These are phyloP conservation scores for Megalops atlanticus DNA, from an alignment of 2,113 vertebrate genomes.

Conservation along the genomic window DNA sequence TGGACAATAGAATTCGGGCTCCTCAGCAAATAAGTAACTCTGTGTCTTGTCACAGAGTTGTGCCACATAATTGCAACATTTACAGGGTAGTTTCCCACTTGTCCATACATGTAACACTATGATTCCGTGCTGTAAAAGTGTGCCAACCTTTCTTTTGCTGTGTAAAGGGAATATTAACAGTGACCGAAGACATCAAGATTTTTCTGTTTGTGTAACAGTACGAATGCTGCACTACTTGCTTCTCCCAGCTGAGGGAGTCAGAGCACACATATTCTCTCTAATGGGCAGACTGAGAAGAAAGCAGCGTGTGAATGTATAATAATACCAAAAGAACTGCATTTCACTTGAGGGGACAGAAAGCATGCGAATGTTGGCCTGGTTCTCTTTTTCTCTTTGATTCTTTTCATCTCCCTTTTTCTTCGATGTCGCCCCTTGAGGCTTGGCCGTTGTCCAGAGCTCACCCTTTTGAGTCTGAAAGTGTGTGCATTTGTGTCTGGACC, in stretches of 20 bases:
- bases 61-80: too few species aligned
- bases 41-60: too few species aligned
- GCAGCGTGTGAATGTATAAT: not conserved
- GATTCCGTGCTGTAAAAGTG: not conserved
- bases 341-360: slow-evolving; percentile 9
- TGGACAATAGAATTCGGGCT: too few species aligned
- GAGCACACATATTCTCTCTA: not conserved
- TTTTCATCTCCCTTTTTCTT: slow-evolving; percentile 35
- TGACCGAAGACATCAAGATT: not conserved
- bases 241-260: slow-evolving; percentile 3
- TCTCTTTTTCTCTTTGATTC: slow-evolving; percentile 29
- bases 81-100: not conserved
- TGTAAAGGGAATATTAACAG: not conserved
- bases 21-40: too few species aligned
- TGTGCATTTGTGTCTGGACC: slow-evolving; percentile 8
- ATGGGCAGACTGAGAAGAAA: not conserved
- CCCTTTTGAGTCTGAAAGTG: slow-evolving; percentile 18
- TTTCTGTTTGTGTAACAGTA: not conserved
- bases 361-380: slow-evolving; percentile 11
- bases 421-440: slow-evolving; percentile 47
- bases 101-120: not conserved
- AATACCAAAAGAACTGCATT: slow-evolving; percentile 6
- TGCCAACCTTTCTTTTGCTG: not conserved
- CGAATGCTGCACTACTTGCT: not conserved
- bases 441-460: slow-evolving; percentile 40